Percentiles rank a stretch among this genome's conserved stretches.
These are phyloP conservation scores for Montipora capricornis DNA, from an alignment of 64 coral and sea anemone genomes.

Conservation along the genomic window DNA sequence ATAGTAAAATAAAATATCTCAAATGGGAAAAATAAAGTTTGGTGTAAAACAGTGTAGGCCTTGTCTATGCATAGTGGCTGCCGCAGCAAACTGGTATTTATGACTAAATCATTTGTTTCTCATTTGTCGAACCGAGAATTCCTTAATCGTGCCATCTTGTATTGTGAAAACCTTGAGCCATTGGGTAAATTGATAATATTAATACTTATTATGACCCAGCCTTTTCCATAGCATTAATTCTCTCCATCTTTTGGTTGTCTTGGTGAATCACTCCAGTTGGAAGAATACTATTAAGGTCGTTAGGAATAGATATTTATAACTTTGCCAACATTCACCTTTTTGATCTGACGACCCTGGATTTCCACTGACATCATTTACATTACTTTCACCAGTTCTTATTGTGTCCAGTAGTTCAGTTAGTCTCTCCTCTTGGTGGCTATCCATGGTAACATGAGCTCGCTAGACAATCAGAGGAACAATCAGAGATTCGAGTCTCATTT, in stretches of 20 bases:
- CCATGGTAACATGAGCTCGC: slow-evolving; percentile 85
- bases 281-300: not conserved
- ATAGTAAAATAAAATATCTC: too few species aligned
- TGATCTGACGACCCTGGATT: not conserved
- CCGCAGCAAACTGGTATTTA: too few species aligned
- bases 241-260: not conserved
- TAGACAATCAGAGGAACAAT: not conserved
- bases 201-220: not conserved
- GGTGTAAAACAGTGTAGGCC: too few species aligned
- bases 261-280: not conserved
- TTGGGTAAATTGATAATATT: too few species aligned
- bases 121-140: too few species aligned
- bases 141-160: too few species aligned
- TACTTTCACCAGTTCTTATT: slow-evolving; percentile 11
- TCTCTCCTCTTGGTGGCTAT: slow-evolving; percentile 74
- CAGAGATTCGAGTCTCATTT: not conserved
- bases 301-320: too few species aligned
- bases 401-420: slow-evolving; percentile 56
- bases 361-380: not conserved
- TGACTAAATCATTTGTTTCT: too few species aligned
- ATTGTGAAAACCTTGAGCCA: too few species aligned
- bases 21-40: too few species aligned
- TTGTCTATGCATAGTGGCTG: too few species aligned
- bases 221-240: not conserved
- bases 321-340: not conserved